Evolutionary conservation across 1,140 invertebrate species (phyloP).

Genomic region (Cepaea nemoralis): DNA sequence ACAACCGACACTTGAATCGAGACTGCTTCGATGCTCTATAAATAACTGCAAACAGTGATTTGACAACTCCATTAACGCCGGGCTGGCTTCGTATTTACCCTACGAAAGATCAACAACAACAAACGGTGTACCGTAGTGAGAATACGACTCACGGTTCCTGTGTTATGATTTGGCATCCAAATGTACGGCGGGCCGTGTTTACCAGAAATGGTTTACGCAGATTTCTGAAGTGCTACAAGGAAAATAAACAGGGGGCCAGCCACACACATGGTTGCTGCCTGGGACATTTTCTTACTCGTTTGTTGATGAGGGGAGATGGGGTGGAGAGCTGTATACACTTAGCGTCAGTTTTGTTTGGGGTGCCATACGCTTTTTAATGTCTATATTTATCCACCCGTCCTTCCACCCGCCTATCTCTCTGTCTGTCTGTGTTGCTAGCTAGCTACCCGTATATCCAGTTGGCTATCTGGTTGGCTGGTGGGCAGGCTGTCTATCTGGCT

Average conservation of each 20-base stretch:
- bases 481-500: not conserved
- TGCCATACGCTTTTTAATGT: no score
- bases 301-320: no score
- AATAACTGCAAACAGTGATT: not conserved
- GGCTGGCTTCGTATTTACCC: not conserved
- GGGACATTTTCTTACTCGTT: not conserved
- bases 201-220: not conserved
- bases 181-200: not conserved
- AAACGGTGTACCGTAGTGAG: not conserved
- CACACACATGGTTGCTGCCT: not conserved
- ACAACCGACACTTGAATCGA: no score
- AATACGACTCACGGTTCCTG: not conserved
- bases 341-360: no score
- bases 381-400: no score
- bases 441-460: not conserved
- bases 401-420: no score
- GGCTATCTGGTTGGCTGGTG: no score
- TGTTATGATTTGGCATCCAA: constrained; percentile 18
- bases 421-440: no score
- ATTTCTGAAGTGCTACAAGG: not conserved
- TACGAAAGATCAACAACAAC: constrained; percentile 18
- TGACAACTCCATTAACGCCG: not conserved
- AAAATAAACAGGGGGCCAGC: not conserved
- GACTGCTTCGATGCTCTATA: no score
- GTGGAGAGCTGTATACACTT: no score